Percentiles rank a stretch among this genome's conserved stretches.
Evolutionary conservation across 2,888 invertebrate genomes (phyloP).

Genomic region (Cataglyphis livida): DNA sequence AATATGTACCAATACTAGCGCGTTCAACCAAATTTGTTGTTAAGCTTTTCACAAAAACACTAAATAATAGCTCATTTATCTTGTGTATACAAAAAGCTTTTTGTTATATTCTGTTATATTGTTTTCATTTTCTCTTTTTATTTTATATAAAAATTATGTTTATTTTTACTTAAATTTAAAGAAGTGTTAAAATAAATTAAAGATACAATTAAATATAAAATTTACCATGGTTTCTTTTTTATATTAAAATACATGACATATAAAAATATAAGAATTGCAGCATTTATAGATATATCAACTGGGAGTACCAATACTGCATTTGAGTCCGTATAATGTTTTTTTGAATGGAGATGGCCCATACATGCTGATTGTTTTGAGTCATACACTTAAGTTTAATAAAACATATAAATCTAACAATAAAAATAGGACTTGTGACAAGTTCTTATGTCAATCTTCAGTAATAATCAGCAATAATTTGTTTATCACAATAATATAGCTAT

Average conservation of each 20-base stretch:
- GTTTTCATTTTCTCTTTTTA: not conserved
- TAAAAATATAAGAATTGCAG: slow-evolving; percentile 68
- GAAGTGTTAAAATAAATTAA: slow-evolving; percentile 23
- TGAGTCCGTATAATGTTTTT: slow-evolving; percentile 38
- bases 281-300: slow-evolving; percentile 51
- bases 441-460: slow-evolving; percentile 26
- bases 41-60: not conserved
- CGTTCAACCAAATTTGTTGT: slow-evolving; percentile 1
- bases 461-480: slow-evolving; percentile 29
- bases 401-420: slow-evolving; percentile 50
- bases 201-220: slow-evolving; percentile 18
- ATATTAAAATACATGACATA: slow-evolving; percentile 67
- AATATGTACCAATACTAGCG: not conserved
- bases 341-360: slow-evolving; percentile 12
- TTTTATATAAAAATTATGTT: not conserved
- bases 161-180: not conserved
- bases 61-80: not conserved
- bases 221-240: slow-evolving; percentile 63
- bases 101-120: not conserved
- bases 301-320: slow-evolving; percentile 51
- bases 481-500: slow-evolving; percentile 50
- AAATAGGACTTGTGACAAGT: slow-evolving; percentile 41
- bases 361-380: slow-evolving; percentile 39
- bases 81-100: not conserved
- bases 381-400: slow-evolving; percentile 49